Evolutionary conservation across 2,113 vertebrate genomes (phyloP).

Genomic region (Mystacornis crossleyi): DNA sequence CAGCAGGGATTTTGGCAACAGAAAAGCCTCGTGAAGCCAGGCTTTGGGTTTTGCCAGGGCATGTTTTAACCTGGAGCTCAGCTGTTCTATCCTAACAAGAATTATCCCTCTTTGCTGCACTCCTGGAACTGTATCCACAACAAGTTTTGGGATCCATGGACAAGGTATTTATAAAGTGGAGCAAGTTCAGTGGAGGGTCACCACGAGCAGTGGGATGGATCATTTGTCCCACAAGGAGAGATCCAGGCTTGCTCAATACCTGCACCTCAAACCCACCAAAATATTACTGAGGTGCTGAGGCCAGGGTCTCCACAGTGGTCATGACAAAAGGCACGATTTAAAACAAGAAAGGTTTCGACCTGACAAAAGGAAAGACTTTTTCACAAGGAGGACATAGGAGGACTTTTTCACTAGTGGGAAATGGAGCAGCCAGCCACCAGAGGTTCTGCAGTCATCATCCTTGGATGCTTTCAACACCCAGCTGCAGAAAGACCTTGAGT

Average conservation of each 20-base stretch:
- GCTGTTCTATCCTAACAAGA: neutral
- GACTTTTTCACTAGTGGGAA: no score
- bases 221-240: neutral
- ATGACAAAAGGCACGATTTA: accelerated
- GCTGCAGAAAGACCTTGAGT: neutral
- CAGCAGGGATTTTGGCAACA: neutral
- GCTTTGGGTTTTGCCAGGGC: neutral
- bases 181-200: neutral
- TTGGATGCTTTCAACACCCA: neutral
- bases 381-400: neutral
- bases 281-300: accelerated
- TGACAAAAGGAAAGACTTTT: neutral
- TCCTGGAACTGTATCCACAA: neutral
- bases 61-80: neutral
- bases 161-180: neutral
- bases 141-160: neutral
- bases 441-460: neutral
- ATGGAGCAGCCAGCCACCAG: neutral
- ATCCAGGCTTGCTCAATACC: neutral
- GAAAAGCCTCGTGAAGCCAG: neutral
- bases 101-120: neutral
- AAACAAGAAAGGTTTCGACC: neutral
- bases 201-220: accelerated
- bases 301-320: accelerated
- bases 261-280: neutral